A percentile compares a stretch with the other conserved stretches of the same genome.
phyloP scores from a whole-genome alignment of 2,888 invertebrate species.

The Melanargia galathea region DNA sequence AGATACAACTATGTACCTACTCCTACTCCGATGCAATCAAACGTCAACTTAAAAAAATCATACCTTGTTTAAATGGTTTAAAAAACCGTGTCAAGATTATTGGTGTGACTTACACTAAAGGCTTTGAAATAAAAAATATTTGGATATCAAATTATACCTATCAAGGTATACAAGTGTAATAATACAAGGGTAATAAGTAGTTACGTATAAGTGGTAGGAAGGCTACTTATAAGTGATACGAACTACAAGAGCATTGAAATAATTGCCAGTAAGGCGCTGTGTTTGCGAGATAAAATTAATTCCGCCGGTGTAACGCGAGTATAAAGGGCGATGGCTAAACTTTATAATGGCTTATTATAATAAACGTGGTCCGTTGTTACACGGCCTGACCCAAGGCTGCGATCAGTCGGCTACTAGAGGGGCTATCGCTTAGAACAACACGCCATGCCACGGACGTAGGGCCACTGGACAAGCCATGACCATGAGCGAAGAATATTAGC shows the following conservation, averaged over 20 bases:
- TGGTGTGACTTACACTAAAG: no score
- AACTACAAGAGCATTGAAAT: constrained; percentile 31
- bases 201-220: not conserved
- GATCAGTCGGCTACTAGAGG: constrained; percentile 60
- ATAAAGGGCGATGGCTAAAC: constrained; percentile 68
- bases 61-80: no score
- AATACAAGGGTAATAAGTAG: no score
- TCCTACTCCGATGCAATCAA: no score
- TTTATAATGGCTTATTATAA: constrained; percentile 78
- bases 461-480: constrained; percentile 12
- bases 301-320: constrained; percentile 48
- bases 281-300: constrained; percentile 56
- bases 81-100: no score
- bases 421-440: constrained; percentile 28
- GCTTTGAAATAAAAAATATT: no score
- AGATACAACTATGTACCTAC: no score
- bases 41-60: no score
- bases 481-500: no score
- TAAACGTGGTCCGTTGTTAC: constrained; percentile 76
- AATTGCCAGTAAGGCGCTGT: constrained; percentile 32
- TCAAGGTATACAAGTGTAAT: not conserved
- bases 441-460: constrained; percentile 8
- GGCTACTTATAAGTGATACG: not conserved
- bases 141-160: not conserved
- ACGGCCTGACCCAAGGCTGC: constrained; percentile 76